Base-by-base conservation (phyloP, 1,140 invertebrate species). In the Tribolium castaneum region DNA sequence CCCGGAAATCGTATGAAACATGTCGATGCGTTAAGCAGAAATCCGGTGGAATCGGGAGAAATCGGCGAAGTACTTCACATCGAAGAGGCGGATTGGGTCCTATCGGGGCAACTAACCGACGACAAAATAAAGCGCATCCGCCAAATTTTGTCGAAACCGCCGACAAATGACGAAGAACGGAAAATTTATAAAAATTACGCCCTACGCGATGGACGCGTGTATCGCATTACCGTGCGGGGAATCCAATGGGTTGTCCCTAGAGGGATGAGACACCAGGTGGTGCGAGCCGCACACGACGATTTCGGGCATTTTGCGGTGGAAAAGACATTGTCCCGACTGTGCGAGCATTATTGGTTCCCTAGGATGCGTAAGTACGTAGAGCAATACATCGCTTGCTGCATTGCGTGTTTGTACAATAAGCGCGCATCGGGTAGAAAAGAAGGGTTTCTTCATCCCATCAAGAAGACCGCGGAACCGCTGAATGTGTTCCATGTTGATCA, bases 291-390 rank as follows among this genome's bases (percentile, higher is more conserved):
- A 56, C 85, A 87, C 72, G 85, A 86, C 35, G 81, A 85, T 35
- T 70, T 83, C 4, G 84, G 85, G 2, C 85, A 86, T 54, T 86
- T 81, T 52, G 83, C 80, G 0, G 77, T 83, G n/a, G 83, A 85
- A 6, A 86, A 84, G 76, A 86, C 16, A 19, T 19, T 19, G 16
- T 19, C 81, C 22, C 80, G 81, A 3, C 72, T 86, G 6, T 75
- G 62, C 6, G 70, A 82, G 50, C 50, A 74, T 1, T 85, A 82
- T 45, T 87, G 83, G 86, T 87, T 87, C 25, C 81, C 82, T 0
- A 81, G 76, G 1, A 84, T 86, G 84, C 75, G 78, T 3, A 66
- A 75, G 7, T 84, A 84, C 56, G 78, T 83, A 2, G 82, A 85
- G 70, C 82, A 82, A 59, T 85, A 72, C n/a, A 54, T 71, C 75